Conservation (phyloP, 2,113 vertebrate species). For the rabbit (Oryctolagus cuniculus) region DNA sequence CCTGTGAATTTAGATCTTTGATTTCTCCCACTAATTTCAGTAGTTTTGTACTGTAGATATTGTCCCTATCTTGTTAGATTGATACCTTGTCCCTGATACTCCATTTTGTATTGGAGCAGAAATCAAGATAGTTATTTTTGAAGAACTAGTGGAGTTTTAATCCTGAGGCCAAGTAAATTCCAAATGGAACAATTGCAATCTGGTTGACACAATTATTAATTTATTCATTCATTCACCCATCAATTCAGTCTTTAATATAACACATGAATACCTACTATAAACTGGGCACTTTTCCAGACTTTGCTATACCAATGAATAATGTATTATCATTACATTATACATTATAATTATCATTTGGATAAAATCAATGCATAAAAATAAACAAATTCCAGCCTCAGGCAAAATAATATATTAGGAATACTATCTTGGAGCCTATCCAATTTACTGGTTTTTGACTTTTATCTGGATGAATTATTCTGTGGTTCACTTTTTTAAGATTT, state of each 20-base stretch:
- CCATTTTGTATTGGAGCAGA: not conserved
- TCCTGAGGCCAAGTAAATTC: not conserved
- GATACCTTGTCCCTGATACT: not conserved
- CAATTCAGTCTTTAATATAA: not conserved
- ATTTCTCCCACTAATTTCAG: not conserved
- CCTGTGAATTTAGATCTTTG: not conserved
- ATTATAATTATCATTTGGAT: not conserved
- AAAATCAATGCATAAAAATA: not conserved
- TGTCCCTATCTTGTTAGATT: not conserved
- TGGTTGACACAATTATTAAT: not conserved
- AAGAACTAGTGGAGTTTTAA: not conserved
- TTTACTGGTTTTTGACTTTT: not conserved
- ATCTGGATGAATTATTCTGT: not conserved
- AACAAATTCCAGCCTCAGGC: not conserved
- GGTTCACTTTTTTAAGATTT: not conserved
- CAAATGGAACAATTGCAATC: not conserved
- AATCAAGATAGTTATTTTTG: not conserved
- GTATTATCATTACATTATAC: not conserved
- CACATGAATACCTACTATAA: conserved; percentile 36
- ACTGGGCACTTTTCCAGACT: not conserved
- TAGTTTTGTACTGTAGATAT: not conserved
- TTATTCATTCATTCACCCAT: not conserved
- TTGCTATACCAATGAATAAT: not conserved
- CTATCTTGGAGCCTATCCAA: not conserved
- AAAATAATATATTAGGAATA: conserved; percentile 20